Base-by-base conservation (phyloP, 1,140 invertebrate genomes). In the Drosophila jambulina region DNA sequence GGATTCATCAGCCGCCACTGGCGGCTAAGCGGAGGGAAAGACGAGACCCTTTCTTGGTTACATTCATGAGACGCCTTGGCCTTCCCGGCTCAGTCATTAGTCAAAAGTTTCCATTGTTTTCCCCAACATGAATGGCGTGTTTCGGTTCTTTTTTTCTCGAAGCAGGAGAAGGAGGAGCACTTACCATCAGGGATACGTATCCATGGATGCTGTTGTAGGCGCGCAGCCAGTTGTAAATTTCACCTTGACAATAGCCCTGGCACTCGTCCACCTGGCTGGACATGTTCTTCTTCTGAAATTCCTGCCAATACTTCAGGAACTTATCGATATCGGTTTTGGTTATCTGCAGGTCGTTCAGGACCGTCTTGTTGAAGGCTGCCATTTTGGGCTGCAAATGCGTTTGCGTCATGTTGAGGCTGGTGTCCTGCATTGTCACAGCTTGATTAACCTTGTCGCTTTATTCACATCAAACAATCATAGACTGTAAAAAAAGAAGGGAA, bases 161-260 rank as follows among this genome's bases (percentile, higher is more conserved):
- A 48, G 3, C 9, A 7, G 12, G 10, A 3, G n/a, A 1, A 15
- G 32, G 13, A n/a, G 34, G 17, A 19, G 7, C 43, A 87, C 91
- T 93, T 67, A 91, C 92, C 91, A 92, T 49, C 2, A 93, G 64
- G 4, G 92, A 91, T 13, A 93, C 86, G 75, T 93, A 93, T 13
- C 92, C 92, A 60, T 93, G 92, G 23, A 92, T 71, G 45, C 63
- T 64, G 45, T 91, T 92, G 72, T 93, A 93, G 25, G 77, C 78
- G 0, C 74, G 53, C 54, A 92, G 49, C 74, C 84, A 80, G 62
- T 77, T 82, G 68, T 84, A 87, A 29, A 92, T 80, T 49, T 91
- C 82, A 21, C 92, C 91, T 45, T 82, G 81, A 13, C 92, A 92
- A 43, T 92, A 92, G 43, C 86, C 81, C 15, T 67, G 53, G 17